Conservation (phyloP, 1,140 invertebrate genomes). For the Asobara japonica region DNA sequence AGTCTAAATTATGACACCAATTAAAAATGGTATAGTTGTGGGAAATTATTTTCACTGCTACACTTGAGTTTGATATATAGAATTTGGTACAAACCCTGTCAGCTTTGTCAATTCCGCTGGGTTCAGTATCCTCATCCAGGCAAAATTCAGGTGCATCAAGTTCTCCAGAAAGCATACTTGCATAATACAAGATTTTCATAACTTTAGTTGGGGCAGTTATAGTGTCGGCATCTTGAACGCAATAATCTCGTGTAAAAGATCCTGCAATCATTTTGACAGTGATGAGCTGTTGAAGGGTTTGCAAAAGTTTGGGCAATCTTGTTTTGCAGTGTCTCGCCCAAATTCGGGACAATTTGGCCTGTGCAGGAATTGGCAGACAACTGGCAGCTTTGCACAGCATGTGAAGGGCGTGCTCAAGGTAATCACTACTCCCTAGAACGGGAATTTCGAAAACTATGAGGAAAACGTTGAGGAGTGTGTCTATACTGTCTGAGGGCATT, state of each 20-base stretch:
- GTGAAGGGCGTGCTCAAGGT: constrained; percentile 83
- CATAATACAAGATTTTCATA: constrained; percentile 91
- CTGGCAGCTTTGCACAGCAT: constrained; percentile 82
- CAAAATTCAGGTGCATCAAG: constrained; percentile 73
- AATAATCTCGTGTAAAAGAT: constrained; percentile 77
- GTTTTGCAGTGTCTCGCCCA: constrained; percentile 81
- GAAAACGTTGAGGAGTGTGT: constrained; percentile 77
- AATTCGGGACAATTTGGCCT: constrained; percentile 81
- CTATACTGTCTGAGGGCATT: constrained; percentile 59
- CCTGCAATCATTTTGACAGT: constrained; percentile 82
- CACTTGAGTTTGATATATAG: too few relatives aligned
- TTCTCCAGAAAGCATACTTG: constrained; percentile 85
- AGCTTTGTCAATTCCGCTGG: constrained; percentile 51
- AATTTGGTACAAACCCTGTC: too few relatives aligned
- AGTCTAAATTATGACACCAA: too few relatives aligned
- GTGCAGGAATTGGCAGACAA: constrained; percentile 77
- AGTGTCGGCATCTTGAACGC: constrained; percentile 84
- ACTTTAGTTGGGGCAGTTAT: constrained; percentile 85
- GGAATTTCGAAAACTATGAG: constrained; percentile 91
- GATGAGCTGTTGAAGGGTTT: constrained; percentile 87
- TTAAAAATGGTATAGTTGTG: too few relatives aligned
- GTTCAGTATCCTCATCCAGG: constrained; percentile 68
- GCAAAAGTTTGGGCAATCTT: constrained; percentile 77
- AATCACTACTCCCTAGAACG: constrained; percentile 80
- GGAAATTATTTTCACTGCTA: too few relatives aligned